Percentiles rank a stretch among this genome's conserved stretches.
Evolutionary conservation across 1,140 invertebrate genomes (phyloP).

Genomic region (Rhynchophorus ferrugineus): DNA sequence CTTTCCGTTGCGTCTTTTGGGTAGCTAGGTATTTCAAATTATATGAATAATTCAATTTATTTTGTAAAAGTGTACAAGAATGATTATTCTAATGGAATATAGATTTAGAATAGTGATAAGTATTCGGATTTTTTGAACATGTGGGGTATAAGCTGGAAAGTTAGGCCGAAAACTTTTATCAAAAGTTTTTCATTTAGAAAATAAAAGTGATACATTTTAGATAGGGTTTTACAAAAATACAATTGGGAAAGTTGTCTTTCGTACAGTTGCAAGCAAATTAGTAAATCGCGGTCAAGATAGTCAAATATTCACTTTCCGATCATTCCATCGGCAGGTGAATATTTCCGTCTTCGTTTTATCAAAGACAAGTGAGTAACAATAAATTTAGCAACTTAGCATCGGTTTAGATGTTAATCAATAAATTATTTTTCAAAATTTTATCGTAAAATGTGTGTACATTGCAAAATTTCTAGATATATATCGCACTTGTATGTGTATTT

Average conservation of each 20-base stretch:
- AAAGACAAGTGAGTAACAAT: neutral
- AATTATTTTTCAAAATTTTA: neutral
- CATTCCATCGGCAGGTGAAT: too few relatives aligned
- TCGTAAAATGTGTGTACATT: neutral
- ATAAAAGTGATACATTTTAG: slow-evolving; percentile 13
- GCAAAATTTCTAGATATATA: neutral
- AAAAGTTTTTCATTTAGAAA: too few relatives aligned
- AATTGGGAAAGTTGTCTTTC: slow-evolving; percentile 3
- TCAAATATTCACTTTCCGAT: neutral
- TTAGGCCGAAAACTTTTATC: too few relatives aligned
- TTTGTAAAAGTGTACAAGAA: slow-evolving; percentile 20
- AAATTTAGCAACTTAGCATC: neutral
- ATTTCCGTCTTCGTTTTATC: neutral
- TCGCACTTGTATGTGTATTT: neutral
- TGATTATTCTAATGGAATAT: neutral
- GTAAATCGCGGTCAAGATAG: neutral
- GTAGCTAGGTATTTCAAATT: slow-evolving; percentile 26
- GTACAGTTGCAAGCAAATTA: slow-evolving; percentile 4
- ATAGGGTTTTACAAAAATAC: slow-evolving; percentile 17
- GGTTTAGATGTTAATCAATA: neutral
- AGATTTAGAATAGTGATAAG: neutral
- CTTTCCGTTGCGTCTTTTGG: slow-evolving; percentile 19
- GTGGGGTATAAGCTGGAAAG: too few relatives aligned
- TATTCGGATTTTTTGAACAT: neutral
- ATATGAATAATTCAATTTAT: slow-evolving; percentile 22